Percentiles rank a stretch among this genome's conserved stretches.
These are phyloP conservation scores for Carollia perspicillata DNA, from an alignment of 2,113 vertebrate genomes.

Conservation along the genomic window DNA sequence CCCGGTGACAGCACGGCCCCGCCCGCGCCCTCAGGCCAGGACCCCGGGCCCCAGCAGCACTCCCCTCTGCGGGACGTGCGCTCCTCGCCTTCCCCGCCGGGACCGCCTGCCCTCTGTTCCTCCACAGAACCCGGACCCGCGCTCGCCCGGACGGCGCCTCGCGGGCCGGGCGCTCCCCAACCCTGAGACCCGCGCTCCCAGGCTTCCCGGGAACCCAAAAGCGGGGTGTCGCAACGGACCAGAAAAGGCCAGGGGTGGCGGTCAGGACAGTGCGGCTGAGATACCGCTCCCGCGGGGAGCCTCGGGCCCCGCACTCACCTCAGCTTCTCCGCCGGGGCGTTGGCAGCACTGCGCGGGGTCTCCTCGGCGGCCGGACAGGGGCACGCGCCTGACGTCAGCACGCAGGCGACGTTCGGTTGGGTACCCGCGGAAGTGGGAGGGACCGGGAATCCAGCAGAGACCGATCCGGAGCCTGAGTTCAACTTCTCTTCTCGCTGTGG, in stretches of 20 bases:
- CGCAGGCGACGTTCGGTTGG: constrained; percentile 59
- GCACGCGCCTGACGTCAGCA: constrained; percentile 73
- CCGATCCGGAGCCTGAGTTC: not conserved
- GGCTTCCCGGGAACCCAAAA: not conserved
- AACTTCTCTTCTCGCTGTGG: accelerated
- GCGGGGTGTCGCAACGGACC: not conserved
- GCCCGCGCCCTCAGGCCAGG: not conserved
- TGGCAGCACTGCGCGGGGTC: constrained; percentile 76
- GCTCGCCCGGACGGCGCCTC: not conserved
- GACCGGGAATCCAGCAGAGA: not conserved
- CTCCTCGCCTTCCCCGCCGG: not conserved
- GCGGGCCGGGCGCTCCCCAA: not conserved
- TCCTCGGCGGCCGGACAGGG: constrained; percentile 74
- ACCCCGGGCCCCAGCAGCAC: not conserved
- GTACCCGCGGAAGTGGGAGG: constrained; percentile 65
- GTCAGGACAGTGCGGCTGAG: accelerated
- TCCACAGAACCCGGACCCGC: not conserved
- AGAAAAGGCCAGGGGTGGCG: not conserved
- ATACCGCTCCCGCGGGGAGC: constrained; percentile 35
- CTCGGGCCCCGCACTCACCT: constrained; percentile 72
- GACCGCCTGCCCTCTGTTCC: not conserved
- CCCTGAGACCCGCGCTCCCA: not conserved
- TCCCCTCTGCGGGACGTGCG: not conserved
- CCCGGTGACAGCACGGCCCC: constrained; percentile 56
- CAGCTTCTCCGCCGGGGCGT: constrained; percentile 76